Conservation (phyloP, 1,140 invertebrate genomes). For the Pogonomyrmex californicus region DNA sequence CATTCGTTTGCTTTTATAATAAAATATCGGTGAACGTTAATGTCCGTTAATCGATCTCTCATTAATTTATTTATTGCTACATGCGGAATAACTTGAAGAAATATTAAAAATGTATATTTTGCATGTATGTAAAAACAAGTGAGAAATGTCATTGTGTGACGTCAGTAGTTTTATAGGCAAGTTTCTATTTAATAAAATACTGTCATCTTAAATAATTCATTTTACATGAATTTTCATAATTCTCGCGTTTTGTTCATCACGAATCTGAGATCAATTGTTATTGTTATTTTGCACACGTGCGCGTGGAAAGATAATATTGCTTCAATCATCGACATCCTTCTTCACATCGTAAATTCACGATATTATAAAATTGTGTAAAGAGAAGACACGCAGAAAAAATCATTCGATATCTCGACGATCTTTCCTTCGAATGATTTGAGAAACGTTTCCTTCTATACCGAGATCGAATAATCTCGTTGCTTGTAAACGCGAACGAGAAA, state of each 20-base stretch:
- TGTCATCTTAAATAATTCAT: not conserved
- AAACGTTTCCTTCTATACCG: not conserved
- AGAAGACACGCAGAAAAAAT: not conserved
- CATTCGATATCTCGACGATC: not conserved
- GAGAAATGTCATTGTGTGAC: not conserved
- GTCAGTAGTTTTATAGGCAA: not conserved
- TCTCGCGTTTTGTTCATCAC: too few relatives aligned
- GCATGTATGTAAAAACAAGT: not conserved
- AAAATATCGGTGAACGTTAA: not conserved
- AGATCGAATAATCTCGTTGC: not conserved
- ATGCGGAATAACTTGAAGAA: not conserved
- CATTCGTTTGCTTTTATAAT: not conserved
- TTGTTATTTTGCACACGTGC: not conserved
- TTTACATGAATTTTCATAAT: not conserved
- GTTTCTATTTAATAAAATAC: not conserved
- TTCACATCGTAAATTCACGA: constrained; percentile 8
- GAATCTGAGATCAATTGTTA: not conserved
- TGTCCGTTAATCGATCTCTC: not conserved
- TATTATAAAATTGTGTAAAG: not conserved
- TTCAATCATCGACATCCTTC: not conserved
- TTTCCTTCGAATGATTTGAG: not conserved
- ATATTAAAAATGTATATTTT: not conserved
- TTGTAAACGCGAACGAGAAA: constrained; percentile 5
- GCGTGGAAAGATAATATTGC: constrained; percentile 21
- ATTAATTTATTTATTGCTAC: not conserved